These are phyloP conservation scores for Ornithoptera alexandrae DNA, from an alignment of 2,888 invertebrate genomes.

Conservation along the genomic window DNA sequence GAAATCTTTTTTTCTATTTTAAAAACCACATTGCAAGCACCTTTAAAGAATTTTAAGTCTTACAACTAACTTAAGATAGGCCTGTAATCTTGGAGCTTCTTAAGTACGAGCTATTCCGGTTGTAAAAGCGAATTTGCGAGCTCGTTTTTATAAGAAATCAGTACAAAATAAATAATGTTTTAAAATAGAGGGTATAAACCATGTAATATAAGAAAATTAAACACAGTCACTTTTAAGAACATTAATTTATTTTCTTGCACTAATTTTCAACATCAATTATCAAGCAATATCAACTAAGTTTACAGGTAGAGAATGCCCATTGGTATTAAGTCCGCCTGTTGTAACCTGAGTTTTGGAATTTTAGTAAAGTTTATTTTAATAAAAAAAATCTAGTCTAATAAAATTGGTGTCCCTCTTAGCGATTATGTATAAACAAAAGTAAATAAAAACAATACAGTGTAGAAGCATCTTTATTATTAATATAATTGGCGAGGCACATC, in stretches of 20 bases:
- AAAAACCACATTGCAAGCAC: too few species aligned
- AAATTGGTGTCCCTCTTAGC: too few species aligned
- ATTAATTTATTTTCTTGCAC: neutral
- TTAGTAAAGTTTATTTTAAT: too few species aligned
- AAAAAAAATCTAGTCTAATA: too few species aligned
- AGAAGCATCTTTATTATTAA: slow-evolving; percentile 11
- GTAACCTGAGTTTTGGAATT: too few species aligned
- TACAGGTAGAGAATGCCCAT: too few species aligned
- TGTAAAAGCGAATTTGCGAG: too few species aligned
- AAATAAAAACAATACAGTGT: slow-evolving; percentile 1
- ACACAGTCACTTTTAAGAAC: neutral
- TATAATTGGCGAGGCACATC: slow-evolving; percentile 18
- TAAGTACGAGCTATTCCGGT: neutral
- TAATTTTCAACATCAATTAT: too few species aligned
- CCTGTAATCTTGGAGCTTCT: neutral
- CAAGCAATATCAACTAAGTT: too few species aligned
- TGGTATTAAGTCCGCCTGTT: too few species aligned
- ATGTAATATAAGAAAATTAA: neutral
- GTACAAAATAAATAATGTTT: neutral
- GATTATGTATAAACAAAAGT: neutral
- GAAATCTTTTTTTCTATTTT: neutral
- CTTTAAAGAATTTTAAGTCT: neutral
- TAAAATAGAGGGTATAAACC: neutral
- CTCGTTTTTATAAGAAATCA: neutral
- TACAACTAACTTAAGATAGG: neutral